Evolutionary conservation across 2,797 vertebrate species (phyloP).

Genomic region (Parauchenoglanis ngamensis): DNA sequence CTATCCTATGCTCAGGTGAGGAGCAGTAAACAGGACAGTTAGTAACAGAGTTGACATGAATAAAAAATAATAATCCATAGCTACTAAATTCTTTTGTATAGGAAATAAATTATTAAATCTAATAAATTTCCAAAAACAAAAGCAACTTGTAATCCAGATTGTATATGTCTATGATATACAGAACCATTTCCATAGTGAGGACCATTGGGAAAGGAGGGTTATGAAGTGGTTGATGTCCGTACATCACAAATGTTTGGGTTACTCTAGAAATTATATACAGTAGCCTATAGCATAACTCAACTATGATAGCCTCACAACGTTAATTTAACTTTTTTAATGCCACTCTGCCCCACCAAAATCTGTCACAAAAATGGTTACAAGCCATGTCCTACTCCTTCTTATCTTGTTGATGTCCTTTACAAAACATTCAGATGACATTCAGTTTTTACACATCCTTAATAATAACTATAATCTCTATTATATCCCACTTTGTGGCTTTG

Average conservation of each 20-base stretch:
- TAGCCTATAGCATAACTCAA: background rate
- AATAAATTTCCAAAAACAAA: background rate
- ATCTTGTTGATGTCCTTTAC: background rate
- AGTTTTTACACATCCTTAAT: too few relatives aligned
- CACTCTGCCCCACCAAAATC: background rate
- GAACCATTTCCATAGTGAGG: background rate
- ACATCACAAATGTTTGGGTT: background rate
- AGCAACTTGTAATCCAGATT: background rate
- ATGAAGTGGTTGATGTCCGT: background rate
- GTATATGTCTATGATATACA: background rate
- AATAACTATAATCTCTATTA: too few relatives aligned
- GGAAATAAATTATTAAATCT: background rate
- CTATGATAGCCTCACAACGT: background rate
- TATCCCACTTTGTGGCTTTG: too few relatives aligned
- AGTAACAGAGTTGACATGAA: background rate
- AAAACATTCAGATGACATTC: too few relatives aligned
- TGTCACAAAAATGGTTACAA: background rate
- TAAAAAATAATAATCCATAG: background rate
- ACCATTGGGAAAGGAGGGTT: background rate
- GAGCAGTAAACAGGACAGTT: background rate
- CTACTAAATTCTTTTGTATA: background rate
- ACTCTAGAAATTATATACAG: background rate
- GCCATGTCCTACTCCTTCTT: background rate
- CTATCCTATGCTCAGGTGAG: background rate
- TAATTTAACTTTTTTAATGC: background rate